Base-by-base conservation (phyloP, 2,113 vertebrate genomes). In the Rhinolophus ferrumequinum region DNA sequence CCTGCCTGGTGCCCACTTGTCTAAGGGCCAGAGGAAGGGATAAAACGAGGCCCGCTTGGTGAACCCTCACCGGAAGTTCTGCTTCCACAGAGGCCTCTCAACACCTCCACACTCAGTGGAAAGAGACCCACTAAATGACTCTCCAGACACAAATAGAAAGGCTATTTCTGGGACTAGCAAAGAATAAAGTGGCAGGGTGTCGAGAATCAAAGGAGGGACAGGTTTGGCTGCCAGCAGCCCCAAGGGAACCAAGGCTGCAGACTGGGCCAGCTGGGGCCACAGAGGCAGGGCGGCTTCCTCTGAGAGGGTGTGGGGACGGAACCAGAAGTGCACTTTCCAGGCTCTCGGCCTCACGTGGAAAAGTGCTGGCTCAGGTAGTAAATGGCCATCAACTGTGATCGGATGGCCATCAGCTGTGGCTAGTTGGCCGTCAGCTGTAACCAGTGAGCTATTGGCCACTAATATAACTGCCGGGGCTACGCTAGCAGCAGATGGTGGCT, bases 31-130 rank as follows among this genome's bases (percentile, higher is more conserved):
- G 26, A 44, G 69, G 88, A 22, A 58, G 58, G 54, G 8, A 35
- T 19, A 18, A 19, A 9, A 5, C 1, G 28, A 56, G 79, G 84
- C 13, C 62, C 18, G 2, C 0, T 1, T 6, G 11, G 38, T 2
- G 1, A 30, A 30, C 38, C 62, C 28, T 2, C 3, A 2, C 8
- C 8, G 5, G 47, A n/a, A 35, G 28, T 5, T n/a, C 64, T 38
- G 26, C 77, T 26, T 54, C n/a, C 7, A 26, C 1, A 12, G 56
- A 15, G 14, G 30, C 58, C 64, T 47, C 11, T 47, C 14, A 5
- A 18, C 30, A 16, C 22, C 30, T 6, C 67, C 33, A 30, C 0
- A 0, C 9, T 58, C 44, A 2, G 62, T 14, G 4, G 73, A 50
- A 47, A 58, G 38, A 44, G n/a, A 8, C 62, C 33, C 2, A 0